A percentile compares a stretch with the other conserved stretches of the same genome.
These are phyloP conservation scores for Cetoscarus ocellatus DNA, from an alignment of 2,797 vertebrate species.

Conservation along the genomic window DNA sequence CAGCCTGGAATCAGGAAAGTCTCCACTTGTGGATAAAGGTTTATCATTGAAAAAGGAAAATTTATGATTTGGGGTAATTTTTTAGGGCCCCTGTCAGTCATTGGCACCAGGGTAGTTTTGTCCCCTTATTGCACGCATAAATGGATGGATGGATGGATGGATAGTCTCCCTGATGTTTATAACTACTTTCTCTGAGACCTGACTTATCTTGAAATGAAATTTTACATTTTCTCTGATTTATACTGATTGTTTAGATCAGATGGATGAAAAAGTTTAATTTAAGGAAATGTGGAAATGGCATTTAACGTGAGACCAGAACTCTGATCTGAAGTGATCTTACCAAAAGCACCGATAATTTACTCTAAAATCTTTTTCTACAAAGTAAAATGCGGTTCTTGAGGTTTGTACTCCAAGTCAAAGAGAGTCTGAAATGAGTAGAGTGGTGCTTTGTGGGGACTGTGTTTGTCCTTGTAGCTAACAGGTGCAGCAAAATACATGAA, in stretches of 20 bases:
- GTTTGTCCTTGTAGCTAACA: conserved; percentile 7
- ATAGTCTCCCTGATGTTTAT: too few relatives aligned
- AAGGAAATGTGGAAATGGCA: background rate
- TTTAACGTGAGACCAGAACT: background rate
- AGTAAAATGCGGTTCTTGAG: background rate
- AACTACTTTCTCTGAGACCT: too few relatives aligned
- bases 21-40: too few relatives aligned
- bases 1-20: too few relatives aligned
- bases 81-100: too few relatives aligned
- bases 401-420: background rate
- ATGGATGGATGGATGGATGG: too few relatives aligned
- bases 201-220: too few relatives aligned
- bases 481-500: conserved; percentile 6
- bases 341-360: background rate
- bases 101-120: too few relatives aligned
- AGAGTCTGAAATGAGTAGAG: background rate
- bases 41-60: too few relatives aligned
- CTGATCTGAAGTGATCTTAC: background rate
- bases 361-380: background rate
- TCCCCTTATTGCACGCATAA: too few relatives aligned
- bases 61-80: too few relatives aligned
- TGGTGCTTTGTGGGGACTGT: background rate
- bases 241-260: background rate
- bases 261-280: background rate
- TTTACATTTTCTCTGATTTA: background rate